Evolutionary conservation across 2,113 vertebrate genomes (phyloP).

Genomic region (Calonectris borealis): DNA sequence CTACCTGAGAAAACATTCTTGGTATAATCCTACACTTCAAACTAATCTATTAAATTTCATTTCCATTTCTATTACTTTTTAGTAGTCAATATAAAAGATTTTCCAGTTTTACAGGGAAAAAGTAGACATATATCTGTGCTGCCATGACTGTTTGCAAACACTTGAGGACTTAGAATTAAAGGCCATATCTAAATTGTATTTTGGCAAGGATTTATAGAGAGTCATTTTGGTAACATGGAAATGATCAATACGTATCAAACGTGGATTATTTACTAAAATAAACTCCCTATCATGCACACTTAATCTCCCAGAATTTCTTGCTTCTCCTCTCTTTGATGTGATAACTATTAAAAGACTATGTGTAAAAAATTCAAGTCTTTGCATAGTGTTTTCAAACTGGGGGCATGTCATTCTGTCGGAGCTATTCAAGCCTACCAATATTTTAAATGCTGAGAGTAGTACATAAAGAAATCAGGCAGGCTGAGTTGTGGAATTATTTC

Average conservation of each 20-base stretch:
- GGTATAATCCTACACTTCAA: not conserved
- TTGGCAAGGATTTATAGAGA: not conserved
- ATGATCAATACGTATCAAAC: not conserved
- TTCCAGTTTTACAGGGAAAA: not conserved
- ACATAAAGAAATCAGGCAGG: not conserved
- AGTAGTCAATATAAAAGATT: not conserved
- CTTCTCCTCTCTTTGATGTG: not conserved
- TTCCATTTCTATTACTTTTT: not conserved
- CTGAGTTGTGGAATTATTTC: not conserved
- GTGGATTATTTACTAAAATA: not conserved
- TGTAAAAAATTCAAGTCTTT: not conserved
- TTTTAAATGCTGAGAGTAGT: not conserved
- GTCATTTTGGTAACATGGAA: not conserved
- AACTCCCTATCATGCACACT: not conserved
- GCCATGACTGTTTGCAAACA: not conserved
- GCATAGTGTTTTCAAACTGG: not conserved
- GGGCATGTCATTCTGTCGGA: not conserved
- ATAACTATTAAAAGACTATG: not conserved
- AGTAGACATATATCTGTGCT: not conserved
- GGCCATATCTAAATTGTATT: not conserved
- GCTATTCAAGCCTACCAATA: not conserved
- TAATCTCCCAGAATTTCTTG: not conserved
- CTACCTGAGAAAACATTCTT: not conserved
- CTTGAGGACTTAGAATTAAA: not conserved
- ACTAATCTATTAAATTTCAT: not conserved